Evolutionary conservation across 2,888 invertebrate species (phyloP).

Genomic region (Hirtodrosophila alboralis): DNA sequence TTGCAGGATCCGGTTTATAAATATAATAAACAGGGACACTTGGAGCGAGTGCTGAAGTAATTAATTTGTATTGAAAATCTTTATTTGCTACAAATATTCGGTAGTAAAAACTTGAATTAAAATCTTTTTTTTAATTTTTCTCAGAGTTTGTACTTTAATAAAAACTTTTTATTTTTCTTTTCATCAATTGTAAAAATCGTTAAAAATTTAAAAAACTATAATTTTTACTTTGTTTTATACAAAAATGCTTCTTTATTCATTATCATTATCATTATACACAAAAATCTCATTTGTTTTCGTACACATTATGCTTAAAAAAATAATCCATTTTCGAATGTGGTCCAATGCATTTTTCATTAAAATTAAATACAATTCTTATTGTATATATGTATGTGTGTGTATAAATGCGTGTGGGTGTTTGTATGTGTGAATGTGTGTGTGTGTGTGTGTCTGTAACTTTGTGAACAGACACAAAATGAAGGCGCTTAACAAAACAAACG

Average conservation of each 20-base stretch:
- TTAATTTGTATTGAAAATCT: too few species aligned
- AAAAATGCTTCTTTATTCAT: slow-evolving; percentile 82
- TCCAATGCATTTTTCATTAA: slow-evolving; percentile 62
- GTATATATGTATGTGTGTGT: slow-evolving; percentile 46
- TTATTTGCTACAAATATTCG: too few species aligned
- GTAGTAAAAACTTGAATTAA: too few species aligned
- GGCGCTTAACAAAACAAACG: slow-evolving; percentile 79
- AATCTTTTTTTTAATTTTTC: too few species aligned
- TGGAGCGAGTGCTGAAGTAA: slow-evolving; percentile 81
- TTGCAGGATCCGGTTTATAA: slow-evolving; percentile 83
- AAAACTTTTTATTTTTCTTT: too few species aligned
- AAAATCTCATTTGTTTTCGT: slow-evolving; percentile 67
- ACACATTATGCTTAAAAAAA: slow-evolving; percentile 37
- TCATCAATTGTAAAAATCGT: too few species aligned
- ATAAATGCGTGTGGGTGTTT: slow-evolving; percentile 26
- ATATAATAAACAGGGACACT: slow-evolving; percentile 82
- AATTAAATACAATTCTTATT: slow-evolving; percentile 76
- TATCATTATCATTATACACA: slow-evolving; percentile 77
- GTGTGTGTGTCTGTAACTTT: slow-evolving; percentile 56
- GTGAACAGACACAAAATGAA: slow-evolving; percentile 82
- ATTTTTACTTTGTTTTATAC: slow-evolving; percentile 82
- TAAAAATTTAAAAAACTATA: too few species aligned
- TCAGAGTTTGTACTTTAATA: too few species aligned
- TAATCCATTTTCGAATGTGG: slow-evolving; percentile 32
- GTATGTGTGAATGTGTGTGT: slow-evolving; percentile 29